Evolutionary conservation across 2,797 vertebrate species (phyloP), one percentile per base, ranked within the genome.

Genomic region (Holocentrus rufus): DNA sequence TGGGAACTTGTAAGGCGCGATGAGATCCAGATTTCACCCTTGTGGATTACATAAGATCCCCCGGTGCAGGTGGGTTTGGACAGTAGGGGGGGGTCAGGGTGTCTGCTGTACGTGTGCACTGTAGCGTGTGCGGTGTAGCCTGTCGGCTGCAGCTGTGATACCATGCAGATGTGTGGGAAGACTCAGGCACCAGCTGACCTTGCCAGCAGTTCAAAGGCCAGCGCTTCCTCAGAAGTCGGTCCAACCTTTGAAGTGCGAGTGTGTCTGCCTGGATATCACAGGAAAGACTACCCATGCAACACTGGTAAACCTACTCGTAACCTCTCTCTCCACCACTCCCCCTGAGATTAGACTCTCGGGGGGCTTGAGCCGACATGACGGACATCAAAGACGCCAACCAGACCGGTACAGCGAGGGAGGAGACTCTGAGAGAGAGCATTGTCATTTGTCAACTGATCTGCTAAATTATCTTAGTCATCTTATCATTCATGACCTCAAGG

Each of bases 211-310:
- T 84, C 65, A 89, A 82, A 82, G 79, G 77, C 85, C 80, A 80
- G 15, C 1, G 74, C 63, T 80, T 82, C 87, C 76, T 90, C 86
- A 88, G 79, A 92, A 90, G 88, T 86, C 30, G 0, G 23, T 87
- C 85, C 86, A 90, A 69, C 74, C 89, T 93, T 93, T 93, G 90
- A 93, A 90, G 85, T 87, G 74, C 69, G 62, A 52, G 62, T 42
- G 69, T 18, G 50, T 62, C 66, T 69, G 80, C 67, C 69, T 85
- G 75, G 77, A 85, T 61, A 77, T 90, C 83, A 83, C 70, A 82
- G 72, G 69, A 77, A 67, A 1, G 74, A 84, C 68, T 68, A 18
- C 53, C 69, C 82, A 69, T 61, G 74, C 74, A 14, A 74, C 25
- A 36, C 58, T 36, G 69, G 74, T 82, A 76, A 88, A 87, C 63